Base-by-base conservation (phyloP, 2,797 vertebrate genomes). In the Pelobates cultripes region DNA sequence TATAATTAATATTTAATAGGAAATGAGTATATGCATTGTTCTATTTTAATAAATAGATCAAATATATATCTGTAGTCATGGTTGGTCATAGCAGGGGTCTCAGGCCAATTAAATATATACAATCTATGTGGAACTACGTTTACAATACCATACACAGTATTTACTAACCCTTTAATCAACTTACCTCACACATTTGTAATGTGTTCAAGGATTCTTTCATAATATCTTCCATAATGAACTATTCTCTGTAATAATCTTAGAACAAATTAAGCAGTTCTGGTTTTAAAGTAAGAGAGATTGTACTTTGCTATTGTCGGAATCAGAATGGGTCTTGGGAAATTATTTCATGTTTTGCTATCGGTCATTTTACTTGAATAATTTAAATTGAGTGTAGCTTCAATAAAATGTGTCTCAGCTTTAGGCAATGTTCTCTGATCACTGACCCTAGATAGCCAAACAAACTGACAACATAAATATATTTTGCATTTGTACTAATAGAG, bases 381-480 rank as follows among this genome's bases (percentile, higher is more conserved):
- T 68, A 70, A 13, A 70, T 70, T 17, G 15, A 4, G 51, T 71
- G 45, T 17, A 71, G 28, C 70, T 13, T 51, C 45, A 71, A 51
- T 71, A 51, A 71, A 7, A 45, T 71, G 43, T 15, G 70, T 8
- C 12, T 8, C 51, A 47, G 43, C 70, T 71, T 71, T 4, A 71
- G 70, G 70, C 70, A 71, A 14, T 51, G 15, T 71, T 71, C 43
- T 44, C 70, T 53, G 70, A 47, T 47, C 15, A 71, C 45, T 53
- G 70, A 47, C 70, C 70, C 51, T 47, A 71, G 45, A 71, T 71
- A 51, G 70, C 70, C 70, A 51, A 47, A 71, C 51, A 47, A 71
- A 71, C 70, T 71, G 70, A 47, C 70, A 71, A 71, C 70, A 9
- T 28, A 45, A 47, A 51, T 71, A 71, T n/a, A 71, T 47, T 71